Evolutionary conservation across 2,113 vertebrate genomes (phyloP).

Genomic region (Neoarius graeffei): DNA sequence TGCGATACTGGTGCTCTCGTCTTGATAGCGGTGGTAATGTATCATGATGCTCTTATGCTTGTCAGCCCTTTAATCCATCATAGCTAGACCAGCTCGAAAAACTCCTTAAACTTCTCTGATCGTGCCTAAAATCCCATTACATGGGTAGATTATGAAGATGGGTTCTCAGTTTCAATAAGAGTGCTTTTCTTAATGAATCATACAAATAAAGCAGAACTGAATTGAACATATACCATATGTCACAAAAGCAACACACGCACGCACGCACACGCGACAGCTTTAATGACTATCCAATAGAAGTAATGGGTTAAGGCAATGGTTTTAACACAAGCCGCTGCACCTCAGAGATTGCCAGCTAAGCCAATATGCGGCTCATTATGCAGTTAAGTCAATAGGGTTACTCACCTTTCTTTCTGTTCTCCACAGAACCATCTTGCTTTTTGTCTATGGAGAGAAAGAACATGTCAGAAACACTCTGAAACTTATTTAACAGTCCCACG

Average conservation of each 20-base stretch:
- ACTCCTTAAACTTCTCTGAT: not conserved
- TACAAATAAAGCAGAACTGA: not conserved
- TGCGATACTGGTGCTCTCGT: not conserved
- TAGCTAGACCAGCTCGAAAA: not conserved
- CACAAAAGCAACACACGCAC: not conserved
- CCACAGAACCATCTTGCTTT: conserved; percentile 93
- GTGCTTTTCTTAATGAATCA: not conserved
- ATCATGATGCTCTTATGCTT: not conserved
- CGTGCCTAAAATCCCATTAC: not conserved
- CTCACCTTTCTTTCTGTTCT: conserved; percentile 98
- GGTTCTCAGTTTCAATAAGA: not conserved
- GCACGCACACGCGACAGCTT: conserved; percentile 27
- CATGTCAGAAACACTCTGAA: conserved; percentile 31
- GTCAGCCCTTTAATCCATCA: not conserved
- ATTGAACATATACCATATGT: not conserved
- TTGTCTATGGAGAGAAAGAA: conserved; percentile 79
- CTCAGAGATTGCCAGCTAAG: conserved; percentile 41
- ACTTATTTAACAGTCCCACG: conserved; percentile 25
- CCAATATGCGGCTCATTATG: conserved; percentile 44
- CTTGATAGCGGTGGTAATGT: no score
- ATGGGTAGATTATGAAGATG: no score
- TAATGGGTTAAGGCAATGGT: conserved; percentile 49
- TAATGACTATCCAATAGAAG: conserved; percentile 50
- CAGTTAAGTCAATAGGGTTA: conserved; percentile 45
- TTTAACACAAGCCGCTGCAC: conserved; percentile 38